A percentile compares a stretch with the other conserved stretches of the same genome.
These are phyloP conservation scores for Andrena fulva DNA, from an alignment of 2,888 invertebrate genomes.

Conservation along the genomic window DNA sequence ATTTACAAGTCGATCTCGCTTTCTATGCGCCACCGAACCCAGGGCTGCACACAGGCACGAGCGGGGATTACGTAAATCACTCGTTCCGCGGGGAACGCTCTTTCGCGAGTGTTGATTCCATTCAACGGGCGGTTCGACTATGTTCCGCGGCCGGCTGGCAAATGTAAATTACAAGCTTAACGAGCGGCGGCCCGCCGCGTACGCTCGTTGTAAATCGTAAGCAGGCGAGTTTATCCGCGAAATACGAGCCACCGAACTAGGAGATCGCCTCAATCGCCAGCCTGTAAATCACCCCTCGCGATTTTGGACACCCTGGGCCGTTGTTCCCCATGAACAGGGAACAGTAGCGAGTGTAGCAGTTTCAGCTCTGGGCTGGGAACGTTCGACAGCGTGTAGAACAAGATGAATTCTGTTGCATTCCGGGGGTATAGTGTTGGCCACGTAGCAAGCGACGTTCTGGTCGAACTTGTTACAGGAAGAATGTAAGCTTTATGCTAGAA, in stretches of 20 bases:
- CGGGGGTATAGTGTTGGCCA: too few species aligned
- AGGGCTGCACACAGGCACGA: conserved; percentile 5
- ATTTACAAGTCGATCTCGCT: conserved; percentile 62
- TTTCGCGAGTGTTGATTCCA: conserved; percentile 59
- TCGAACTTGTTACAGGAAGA: too few species aligned
- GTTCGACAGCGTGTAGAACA: too few species aligned
- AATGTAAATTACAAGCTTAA: conserved; percentile 64
- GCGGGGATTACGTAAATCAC: conserved; percentile 61
- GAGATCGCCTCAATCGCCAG: not conserved
- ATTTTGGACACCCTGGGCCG: not conserved
- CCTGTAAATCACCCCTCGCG: not conserved
- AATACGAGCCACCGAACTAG: conserved; percentile 21
- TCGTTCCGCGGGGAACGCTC: conserved; percentile 35
- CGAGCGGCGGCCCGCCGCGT: conserved; percentile 40
- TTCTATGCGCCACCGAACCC: conserved; percentile 33
- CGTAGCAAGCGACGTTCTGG: too few species aligned
- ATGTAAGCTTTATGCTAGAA: too few species aligned
- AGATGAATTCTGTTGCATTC: too few species aligned
- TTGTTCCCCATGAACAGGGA: too few species aligned
- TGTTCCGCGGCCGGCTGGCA: conserved; percentile 52
- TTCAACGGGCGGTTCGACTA: conserved; percentile 56
- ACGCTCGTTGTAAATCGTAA: conserved; percentile 43
- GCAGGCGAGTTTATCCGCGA: conserved; percentile 15
- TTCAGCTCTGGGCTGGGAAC: too few species aligned
- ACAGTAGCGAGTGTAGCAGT: too few species aligned